Conservation (phyloP, 2,797 vertebrate species). For the Pteronotus mesoamericanus region DNA sequence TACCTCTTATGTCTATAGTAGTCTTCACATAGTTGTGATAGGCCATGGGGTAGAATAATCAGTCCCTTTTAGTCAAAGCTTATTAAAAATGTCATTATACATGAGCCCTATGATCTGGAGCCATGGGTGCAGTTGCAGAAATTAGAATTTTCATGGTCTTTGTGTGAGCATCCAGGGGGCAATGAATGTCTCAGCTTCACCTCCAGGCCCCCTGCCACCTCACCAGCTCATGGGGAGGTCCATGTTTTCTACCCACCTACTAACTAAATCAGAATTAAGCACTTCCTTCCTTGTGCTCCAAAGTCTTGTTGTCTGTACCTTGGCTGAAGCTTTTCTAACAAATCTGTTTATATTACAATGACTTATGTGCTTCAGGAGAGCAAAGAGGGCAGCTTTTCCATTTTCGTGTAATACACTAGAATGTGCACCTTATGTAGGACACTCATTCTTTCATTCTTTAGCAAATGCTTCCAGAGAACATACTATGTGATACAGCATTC, state of each 20-base stretch:
- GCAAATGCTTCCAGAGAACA: neutral
- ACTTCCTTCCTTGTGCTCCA: neutral
- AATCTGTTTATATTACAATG: neutral
- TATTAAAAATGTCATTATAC: neutral
- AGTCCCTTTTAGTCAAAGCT: neutral
- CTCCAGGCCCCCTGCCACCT: neutral
- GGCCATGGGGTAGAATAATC: neutral
- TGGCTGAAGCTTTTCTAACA: neutral
- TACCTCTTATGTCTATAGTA: neutral
- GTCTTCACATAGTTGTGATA: neutral
- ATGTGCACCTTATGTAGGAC: neutral
- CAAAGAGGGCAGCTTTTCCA: neutral
- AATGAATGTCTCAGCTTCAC: neutral
- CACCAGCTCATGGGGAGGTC: no score
- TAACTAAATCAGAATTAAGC: neutral
- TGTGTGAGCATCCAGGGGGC: neutral
- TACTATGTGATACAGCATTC: neutral
- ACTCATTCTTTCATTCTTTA: neutral
- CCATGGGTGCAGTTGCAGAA: neutral
- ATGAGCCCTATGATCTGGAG: neutral
- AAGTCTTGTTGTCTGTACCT: neutral
- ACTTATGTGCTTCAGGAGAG: neutral
- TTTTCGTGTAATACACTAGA: neutral
- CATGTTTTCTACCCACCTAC: neutral
- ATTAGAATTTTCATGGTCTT: neutral